A percentile compares a stretch with the other conserved stretches of the same genome.
Evolutionary conservation across 2,113 vertebrate species (phyloP).

Genomic region (Reinhardtius hippoglossoides): DNA sequence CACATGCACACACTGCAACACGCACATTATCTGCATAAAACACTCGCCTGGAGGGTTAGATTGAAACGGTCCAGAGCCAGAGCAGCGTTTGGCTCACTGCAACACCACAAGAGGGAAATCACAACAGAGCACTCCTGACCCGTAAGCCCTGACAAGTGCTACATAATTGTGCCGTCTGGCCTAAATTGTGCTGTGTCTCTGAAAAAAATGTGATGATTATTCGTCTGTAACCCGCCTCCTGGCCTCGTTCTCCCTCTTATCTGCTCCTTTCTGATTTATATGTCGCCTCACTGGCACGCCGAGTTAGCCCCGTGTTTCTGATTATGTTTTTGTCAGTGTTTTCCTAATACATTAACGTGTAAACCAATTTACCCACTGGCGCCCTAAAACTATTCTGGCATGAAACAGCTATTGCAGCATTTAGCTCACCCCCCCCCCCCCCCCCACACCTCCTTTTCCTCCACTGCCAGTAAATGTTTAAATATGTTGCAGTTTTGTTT

Average conservation of each 20-base stretch:
- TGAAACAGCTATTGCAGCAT: conserved; percentile 75
- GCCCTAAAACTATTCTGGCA: conserved; percentile 81
- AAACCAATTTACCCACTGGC: conserved; percentile 82
- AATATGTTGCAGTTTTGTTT: conserved; percentile 79
- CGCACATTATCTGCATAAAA: conserved; percentile 41
- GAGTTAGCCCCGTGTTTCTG: conserved; percentile 68
- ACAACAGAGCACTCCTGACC: conserved; percentile 49
- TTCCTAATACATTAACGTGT: conserved; percentile 79
- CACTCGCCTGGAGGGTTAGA: conserved; percentile 59
- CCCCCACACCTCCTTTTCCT: conserved; percentile 35
- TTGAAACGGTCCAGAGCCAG: conserved; percentile 47
- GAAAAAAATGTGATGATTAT: conserved; percentile 51
- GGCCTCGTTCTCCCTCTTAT: conserved; percentile 48
- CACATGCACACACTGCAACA: conserved; percentile 18
- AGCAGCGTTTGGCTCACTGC: conserved; percentile 47
- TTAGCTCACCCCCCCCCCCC: conserved; percentile 54
- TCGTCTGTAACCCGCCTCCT: conserved; percentile 51
- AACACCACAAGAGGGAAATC: conserved; percentile 46
- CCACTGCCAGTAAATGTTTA: conserved; percentile 79
- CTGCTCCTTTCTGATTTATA: conserved; percentile 58
- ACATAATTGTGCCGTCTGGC: conserved; percentile 66
- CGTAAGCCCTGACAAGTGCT: conserved; percentile 42
- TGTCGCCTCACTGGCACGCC: conserved; percentile 55
- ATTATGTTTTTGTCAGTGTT: conserved; percentile 79
- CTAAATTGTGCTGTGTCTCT: conserved; percentile 57